phyloP scores from a whole-genome alignment of 2,888 invertebrate genomes.

The Acrobasis consociella region DNA sequence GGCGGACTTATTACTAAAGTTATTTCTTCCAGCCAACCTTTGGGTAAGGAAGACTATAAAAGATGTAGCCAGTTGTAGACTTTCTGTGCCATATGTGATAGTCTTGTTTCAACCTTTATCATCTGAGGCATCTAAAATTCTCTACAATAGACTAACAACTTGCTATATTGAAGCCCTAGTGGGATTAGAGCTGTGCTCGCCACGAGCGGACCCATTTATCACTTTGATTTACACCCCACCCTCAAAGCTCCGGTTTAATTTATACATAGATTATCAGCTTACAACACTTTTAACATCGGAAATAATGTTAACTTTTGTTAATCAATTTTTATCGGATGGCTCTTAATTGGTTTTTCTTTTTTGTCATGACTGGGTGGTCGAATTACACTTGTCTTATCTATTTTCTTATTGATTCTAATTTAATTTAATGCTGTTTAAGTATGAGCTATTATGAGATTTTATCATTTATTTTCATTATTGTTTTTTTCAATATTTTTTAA shows the following conservation, averaged over 20 bases:
- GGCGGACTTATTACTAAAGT: too few species aligned
- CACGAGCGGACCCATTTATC: conserved; percentile 27
- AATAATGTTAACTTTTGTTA: conserved; percentile 12
- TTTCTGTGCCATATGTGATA: too few species aligned
- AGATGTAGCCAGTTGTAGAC: too few species aligned
- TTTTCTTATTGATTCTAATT: too few species aligned
- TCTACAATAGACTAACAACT: neutral
- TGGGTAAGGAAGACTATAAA: too few species aligned
- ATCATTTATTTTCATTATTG: too few species aligned
- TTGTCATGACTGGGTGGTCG: neutral
- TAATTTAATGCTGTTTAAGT: too few species aligned
- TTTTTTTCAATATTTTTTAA: too few species aligned
- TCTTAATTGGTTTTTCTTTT: conserved; percentile 18
- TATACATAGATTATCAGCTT: conserved; percentile 21
- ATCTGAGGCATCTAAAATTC: too few species aligned
- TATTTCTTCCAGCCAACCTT: too few species aligned
- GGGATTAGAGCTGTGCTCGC: conserved; percentile 26
- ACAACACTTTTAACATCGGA: conserved; percentile 22
- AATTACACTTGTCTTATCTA: neutral
- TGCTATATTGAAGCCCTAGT: conserved; percentile 25
- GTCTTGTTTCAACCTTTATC: too few species aligned
- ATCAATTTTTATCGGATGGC: neutral
- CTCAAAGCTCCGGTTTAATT: conserved; percentile 26
- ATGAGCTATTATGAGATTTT: too few species aligned
- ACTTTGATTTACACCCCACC: conserved; percentile 32